Evolutionary conservation across 2,797 vertebrate species (phyloP), one percentile per base, ranked within the genome.

Genomic region (Pseudochaenichthys georgianus): DNA sequence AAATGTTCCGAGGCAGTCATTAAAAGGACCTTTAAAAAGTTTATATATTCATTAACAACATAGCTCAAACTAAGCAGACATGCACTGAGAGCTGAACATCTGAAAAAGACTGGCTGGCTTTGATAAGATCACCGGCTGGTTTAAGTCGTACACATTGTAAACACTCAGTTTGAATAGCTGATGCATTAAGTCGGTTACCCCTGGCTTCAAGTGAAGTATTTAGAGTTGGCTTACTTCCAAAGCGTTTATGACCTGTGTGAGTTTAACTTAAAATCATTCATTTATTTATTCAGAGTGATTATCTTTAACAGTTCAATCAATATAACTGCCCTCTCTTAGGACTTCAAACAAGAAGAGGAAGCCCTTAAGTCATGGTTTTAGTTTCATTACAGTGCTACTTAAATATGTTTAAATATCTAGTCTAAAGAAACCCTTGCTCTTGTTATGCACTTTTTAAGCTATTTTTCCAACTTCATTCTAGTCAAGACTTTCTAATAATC

Each of bases 1-100:
- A 74, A 79, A 64, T 70, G 61, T 71, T 80, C 34, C 50, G 63
- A 75, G 46, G 59, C 58, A 54, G 43, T 64, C 85, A 66, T 80
- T 75, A 82, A 84, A 88, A 70, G 43, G 75, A 77, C 74, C 68
- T 59, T 12, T 64, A 42, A 70, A 73, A 83, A 65, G 41, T 70
- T 16, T 16, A 58, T 70, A 54, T 54, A 28, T 77, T 78, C 6
- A 76, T 83, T 85, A 73, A 58, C 61, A 68, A 70, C 82, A 74
- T 62, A 73, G 57, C 51, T 70, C 41, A 48, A 68, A 66, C 70
- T 68, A 58, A 77, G 70, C 64, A 67, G 66, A 77, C 60, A 50
- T 52, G 28, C 70, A n/a, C 60, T 51, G 58, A 58, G 73, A 76
- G 53, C 3, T 9, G 60, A 62, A 53, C n/a, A 64, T 51, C 16